phyloP scores from a whole-genome alignment of 2,113 vertebrate genomes.

The Struthidea cinerea region DNA sequence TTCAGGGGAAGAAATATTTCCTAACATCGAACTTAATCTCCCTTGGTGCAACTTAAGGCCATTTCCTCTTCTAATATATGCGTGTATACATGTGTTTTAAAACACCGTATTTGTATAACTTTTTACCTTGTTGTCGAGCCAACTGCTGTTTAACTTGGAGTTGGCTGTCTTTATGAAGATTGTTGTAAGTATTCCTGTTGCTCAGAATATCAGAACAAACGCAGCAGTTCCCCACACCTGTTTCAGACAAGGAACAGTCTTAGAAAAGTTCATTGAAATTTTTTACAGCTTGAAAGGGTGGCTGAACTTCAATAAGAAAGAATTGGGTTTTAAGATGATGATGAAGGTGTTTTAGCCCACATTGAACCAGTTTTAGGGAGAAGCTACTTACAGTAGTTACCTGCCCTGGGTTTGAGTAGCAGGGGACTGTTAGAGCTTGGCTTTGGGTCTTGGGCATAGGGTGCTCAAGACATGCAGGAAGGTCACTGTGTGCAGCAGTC shows the following conservation, averaged over 20 bases:
- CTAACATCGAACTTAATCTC: neutral
- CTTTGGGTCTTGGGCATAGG: neutral
- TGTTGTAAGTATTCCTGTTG: neutral
- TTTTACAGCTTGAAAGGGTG: neutral
- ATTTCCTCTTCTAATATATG: neutral
- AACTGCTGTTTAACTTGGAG: neutral
- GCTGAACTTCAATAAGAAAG: neutral
- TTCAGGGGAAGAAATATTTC: neutral
- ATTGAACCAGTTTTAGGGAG: neutral
- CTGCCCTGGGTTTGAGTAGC: neutral
- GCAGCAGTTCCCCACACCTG: neutral
- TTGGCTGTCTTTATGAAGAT: neutral
- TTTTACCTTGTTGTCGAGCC: neutral
- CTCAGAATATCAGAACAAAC: neutral
- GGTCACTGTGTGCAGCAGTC: neutral
- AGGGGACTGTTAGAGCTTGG: neutral
- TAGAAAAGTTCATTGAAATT: neutral
- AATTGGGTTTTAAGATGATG: neutral
- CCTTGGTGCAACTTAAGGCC: neutral
- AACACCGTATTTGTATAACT: neutral
- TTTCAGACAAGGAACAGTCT: neutral
- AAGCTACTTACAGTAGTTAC: neutral
- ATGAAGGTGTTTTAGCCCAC: neutral
- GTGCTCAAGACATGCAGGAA: rapidly evolving
- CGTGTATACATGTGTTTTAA: neutral